Evolutionary conservation across 2,888 invertebrate species (phyloP).

Genomic region (Drosophila neonasuta): DNA sequence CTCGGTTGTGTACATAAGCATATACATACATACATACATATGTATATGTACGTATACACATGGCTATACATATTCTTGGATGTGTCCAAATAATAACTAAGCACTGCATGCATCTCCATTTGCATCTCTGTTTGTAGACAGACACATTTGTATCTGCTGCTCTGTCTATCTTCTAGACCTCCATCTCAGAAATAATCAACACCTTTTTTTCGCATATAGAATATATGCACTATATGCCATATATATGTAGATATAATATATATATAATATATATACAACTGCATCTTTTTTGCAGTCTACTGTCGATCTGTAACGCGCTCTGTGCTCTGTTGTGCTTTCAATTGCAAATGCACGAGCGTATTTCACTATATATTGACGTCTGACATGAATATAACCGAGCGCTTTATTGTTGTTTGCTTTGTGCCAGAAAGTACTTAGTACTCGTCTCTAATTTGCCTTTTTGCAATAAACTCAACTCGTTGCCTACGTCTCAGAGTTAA

Average conservation of each 20-base stretch:
- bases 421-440: constrained; percentile 5
- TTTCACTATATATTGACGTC: not conserved
- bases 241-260: not conserved
- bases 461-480: constrained; percentile 18
- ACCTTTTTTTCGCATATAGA: not conserved
- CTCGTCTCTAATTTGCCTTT: constrained; percentile 1
- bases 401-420: not conserved
- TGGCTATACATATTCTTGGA: not conserved
- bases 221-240: not conserved
- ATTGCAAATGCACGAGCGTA: not conserved
- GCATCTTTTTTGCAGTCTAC: not conserved
- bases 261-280: not conserved
- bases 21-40: not conserved
- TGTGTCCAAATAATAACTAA: not conserved
- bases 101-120: not conserved
- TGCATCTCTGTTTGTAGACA: not conserved
- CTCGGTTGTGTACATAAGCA: not conserved
- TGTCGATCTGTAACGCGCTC: not conserved
- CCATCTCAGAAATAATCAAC: not conserved
- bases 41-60: not conserved
- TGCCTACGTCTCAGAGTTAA: constrained; percentile 14
- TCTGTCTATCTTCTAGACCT: not conserved
- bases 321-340: not conserved
- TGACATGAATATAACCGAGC: constrained; percentile 12
- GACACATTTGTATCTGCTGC: not conserved